Conservation (phyloP, 2,888 invertebrate genomes). For the Caradrina clavipalpis region DNA sequence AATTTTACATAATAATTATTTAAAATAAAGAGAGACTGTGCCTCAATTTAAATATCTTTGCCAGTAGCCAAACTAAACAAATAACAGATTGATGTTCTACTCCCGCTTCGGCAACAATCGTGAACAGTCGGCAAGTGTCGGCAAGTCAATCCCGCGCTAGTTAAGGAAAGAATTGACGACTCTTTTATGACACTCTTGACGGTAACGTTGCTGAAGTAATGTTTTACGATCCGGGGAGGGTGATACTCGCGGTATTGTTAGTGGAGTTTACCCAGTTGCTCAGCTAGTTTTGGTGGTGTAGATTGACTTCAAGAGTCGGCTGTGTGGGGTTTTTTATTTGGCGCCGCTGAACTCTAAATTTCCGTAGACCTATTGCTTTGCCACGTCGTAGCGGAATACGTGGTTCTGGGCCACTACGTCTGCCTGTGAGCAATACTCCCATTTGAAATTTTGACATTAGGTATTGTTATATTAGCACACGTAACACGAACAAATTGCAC, state of each 20-base stretch:
- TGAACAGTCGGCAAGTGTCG: slow-evolving; percentile 23
- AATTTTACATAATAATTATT: too few species aligned
- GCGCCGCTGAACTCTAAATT: too few species aligned
- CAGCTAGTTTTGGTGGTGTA: too few species aligned
- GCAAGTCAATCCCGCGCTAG: slow-evolving; percentile 77
- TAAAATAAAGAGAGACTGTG: too few species aligned
- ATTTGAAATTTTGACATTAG: too few species aligned
- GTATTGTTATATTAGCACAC: not conserved
- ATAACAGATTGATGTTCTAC: slow-evolving; percentile 59
- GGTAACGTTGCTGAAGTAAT: slow-evolving; percentile 78
- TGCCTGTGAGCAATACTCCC: too few species aligned
- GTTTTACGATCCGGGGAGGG: slow-evolving; percentile 71
- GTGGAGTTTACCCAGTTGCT: not conserved
- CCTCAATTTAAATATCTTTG: not conserved
- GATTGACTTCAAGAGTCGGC: too few species aligned
- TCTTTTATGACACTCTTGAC: slow-evolving; percentile 81
- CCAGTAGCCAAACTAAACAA: slow-evolving; percentile 41
- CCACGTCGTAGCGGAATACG: not conserved
- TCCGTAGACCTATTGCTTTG: not conserved
- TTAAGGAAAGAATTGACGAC: slow-evolving; percentile 81
- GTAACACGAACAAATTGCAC: too few species aligned
- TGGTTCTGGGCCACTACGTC: not conserved
- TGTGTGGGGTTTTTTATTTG: too few species aligned
- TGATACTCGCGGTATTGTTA: slow-evolving; percentile 34
- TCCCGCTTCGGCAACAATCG: slow-evolving; percentile 53